Conservation (phyloP, 2,113 vertebrate species). For the Prionailurus viverrinus region DNA sequence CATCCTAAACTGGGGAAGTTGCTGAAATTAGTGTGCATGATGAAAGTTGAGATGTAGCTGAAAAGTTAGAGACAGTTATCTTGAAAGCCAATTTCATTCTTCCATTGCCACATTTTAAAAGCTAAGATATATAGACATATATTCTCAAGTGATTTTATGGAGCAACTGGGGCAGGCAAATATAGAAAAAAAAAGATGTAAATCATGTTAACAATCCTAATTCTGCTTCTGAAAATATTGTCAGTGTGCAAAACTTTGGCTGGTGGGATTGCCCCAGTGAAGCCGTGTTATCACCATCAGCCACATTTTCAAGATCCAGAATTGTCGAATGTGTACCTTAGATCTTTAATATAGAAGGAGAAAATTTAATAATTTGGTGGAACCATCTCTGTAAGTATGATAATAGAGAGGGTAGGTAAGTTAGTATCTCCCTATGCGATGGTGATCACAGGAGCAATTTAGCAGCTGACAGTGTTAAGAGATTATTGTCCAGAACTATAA, state of each 20-base stretch:
- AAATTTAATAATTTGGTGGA: not conserved
- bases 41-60: not conserved
- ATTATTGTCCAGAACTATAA: not conserved
- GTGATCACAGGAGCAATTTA: not conserved
- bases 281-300: not conserved
- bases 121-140: not conserved
- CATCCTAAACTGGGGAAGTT: not conserved
- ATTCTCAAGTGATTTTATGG: slow-evolving; percentile 3
- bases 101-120: slow-evolving; percentile 1
- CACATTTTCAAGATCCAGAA: not conserved
- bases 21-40: not conserved
- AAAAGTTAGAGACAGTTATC: slow-evolving; percentile 3
- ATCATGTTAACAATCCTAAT: not conserved
- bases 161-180: not conserved
- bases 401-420: not conserved
- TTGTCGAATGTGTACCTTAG: not conserved
- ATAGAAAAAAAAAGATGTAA: not conserved
- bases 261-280: not conserved
- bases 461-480: not conserved
- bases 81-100: not conserved
- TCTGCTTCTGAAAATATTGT: slow-evolving; percentile 7
- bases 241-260: not conserved
- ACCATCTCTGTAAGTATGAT: not conserved
- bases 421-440: not conserved
- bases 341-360: not conserved